Base-by-base conservation (phyloP, 1,140 invertebrate genomes). In the Stratiolaelaps scimitus region DNA sequence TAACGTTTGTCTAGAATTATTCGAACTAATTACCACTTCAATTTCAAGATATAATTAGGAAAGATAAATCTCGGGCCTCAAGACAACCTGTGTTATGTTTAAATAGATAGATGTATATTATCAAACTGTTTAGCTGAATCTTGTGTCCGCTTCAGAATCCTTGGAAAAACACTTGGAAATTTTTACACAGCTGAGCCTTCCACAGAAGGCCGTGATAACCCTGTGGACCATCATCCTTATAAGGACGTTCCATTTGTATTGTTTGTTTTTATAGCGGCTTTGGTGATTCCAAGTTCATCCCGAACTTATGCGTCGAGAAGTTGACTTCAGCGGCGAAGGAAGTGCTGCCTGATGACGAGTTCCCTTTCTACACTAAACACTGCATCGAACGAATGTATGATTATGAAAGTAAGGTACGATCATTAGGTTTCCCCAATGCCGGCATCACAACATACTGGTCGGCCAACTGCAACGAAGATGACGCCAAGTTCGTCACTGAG, bases 371-470 rank as follows among this genome's bases (percentile, higher is more conserved):
- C 87, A 84, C 84, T 78, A 83, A 30, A 77, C 53, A 80, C 48
- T 80, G 83, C 65, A 79, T 83, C 67, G 76, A 81, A 45, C 72
- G 76, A 17, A 81, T 89, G 64, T 92, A 84, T 28, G 80, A 82
- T 28, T 80, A 81, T 71, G 79, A 85, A 40, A 86, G 84, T 71
- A 83, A 84, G 66, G 78, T 93, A 20, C 88, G 88, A 7, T 67
- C 15, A n/a, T 30, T 20, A 53, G 17, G 44, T 17, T 6, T 43
- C 34, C 19, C 67, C 34, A 45, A 65, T 17, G 69, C 85, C 80
- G 91, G 91, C 26, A 81, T 87, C 13, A 92, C 90, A 6, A 92
- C 90, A 34, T 97, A 97, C 75, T 90, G 91, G 74, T 94, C 92
- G 34, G 80, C 82, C 64, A 95, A 95, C 73, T 90, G 89, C 74